These are phyloP conservation scores for Drosophila mercatorum DNA, from an alignment of 2,888 invertebrate genomes.

Conservation along the genomic window DNA sequence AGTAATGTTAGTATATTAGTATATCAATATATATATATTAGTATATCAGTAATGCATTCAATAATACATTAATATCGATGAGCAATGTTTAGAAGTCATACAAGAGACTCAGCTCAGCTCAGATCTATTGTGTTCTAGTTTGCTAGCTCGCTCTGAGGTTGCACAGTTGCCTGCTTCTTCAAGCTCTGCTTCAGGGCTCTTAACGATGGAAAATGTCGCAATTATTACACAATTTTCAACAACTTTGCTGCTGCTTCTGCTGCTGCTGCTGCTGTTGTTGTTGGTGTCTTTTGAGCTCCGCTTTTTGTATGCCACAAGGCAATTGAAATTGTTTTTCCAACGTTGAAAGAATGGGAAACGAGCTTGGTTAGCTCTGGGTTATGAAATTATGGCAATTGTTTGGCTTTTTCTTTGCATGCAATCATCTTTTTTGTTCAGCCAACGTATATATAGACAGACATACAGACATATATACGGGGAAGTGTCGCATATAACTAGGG, in stretches of 20 bases:
- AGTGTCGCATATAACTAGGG: slow-evolving; percentile 45
- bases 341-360: slow-evolving; percentile 60
- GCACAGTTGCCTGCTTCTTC: slow-evolving; percentile 14
- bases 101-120: not conserved
- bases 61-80: not conserved
- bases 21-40: too few relatives aligned
- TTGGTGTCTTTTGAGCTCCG: slow-evolving; percentile 28
- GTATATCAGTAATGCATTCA: not conserved
- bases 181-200: slow-evolving; percentile 43
- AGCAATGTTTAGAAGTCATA: not conserved
- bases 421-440: slow-evolving; percentile 32
- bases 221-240: slow-evolving; percentile 69
- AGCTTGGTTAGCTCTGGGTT: slow-evolving; percentile 61
- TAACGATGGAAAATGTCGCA: slow-evolving; percentile 64
- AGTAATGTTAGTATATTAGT: not conserved
- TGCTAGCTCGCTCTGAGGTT: slow-evolving; percentile 19
- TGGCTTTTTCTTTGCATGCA: slow-evolving; percentile 52
- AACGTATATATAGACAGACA: not conserved
- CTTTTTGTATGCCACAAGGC: slow-evolving; percentile 51
- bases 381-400: slow-evolving; percentile 74
- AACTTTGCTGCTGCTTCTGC: not conserved
- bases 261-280: slow-evolving; percentile 12
- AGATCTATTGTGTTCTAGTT: slow-evolving; percentile 33
- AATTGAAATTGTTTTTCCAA: slow-evolving; percentile 62
- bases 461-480: slow-evolving; percentile 31